phyloP scores from a whole-genome alignment of 2,113 vertebrate species.

The Vimba vimba region DNA sequence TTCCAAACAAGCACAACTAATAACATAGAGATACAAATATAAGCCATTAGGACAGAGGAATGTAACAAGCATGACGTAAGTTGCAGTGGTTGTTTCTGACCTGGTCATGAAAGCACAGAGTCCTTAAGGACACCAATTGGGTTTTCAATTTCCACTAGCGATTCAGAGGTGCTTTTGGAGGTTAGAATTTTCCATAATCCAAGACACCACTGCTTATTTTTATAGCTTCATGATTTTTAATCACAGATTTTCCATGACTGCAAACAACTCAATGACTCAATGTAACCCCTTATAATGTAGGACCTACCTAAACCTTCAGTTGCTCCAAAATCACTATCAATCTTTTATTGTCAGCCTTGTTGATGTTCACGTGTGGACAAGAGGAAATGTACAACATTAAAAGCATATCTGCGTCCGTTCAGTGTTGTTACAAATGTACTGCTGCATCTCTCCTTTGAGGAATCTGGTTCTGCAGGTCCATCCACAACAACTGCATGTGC shows the following conservation, averaged over 20 bases:
- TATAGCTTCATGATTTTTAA: constrained; percentile 25
- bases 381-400: not conserved
- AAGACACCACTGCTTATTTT: constrained; percentile 45
- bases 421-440: too few species aligned
- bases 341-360: not conserved
- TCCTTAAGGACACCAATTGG: not conserved
- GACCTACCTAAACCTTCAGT: not conserved
- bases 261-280: constrained; percentile 13
- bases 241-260: constrained; percentile 46
- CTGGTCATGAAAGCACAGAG: not conserved
- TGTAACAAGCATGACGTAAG: too few species aligned
- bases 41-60: not conserved
- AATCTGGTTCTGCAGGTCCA: too few species aligned
- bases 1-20: not conserved
- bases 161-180: not conserved
- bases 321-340: not conserved
- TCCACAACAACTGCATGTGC: too few species aligned
- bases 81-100: not conserved
- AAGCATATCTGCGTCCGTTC: too few species aligned
- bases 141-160: not conserved
- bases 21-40: not conserved
- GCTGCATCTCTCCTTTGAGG: too few species aligned
- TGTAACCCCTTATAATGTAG: not conserved
- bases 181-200: constrained; percentile 52
- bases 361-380: not conserved